These are phyloP conservation scores for Rhinophrynus dorsalis DNA, from an alignment of 2,797 vertebrate species.

Conservation along the genomic window DNA sequence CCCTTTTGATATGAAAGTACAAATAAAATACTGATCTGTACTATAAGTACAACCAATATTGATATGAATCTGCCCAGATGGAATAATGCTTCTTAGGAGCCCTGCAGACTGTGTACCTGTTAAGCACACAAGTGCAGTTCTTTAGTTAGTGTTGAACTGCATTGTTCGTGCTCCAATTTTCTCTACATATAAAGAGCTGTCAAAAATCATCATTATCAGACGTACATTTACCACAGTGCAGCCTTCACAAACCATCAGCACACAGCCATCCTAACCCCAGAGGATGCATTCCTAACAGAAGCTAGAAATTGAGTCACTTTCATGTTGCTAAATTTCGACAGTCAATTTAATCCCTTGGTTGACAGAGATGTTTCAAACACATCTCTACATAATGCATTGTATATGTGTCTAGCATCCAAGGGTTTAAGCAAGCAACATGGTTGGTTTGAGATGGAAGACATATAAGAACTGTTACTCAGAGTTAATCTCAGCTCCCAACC, in stretches of 20 bases:
- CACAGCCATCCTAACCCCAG: not conserved
- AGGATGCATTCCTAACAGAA: not conserved
- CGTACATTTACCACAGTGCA: not conserved
- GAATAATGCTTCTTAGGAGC: conserved; percentile 7
- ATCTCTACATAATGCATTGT: no score
- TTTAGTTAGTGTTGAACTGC: conserved; percentile 15
- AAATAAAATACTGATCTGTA: not conserved
- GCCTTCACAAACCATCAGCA: not conserved
- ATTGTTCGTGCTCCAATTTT: not conserved
- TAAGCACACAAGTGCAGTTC: not conserved
- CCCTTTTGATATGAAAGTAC: not conserved
- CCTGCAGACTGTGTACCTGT: not conserved
- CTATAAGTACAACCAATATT: not conserved
- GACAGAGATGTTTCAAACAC: no score
- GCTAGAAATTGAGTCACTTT: not conserved
- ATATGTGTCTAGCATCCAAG: no score
- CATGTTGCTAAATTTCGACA: not conserved
- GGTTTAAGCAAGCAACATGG: no score
- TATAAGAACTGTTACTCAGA: no score
- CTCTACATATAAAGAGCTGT: conserved; percentile 27
- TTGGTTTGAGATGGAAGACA: no score
- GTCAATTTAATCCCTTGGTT: no score
- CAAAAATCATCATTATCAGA: conserved; percentile 5
- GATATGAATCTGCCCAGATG: conserved; percentile 6
- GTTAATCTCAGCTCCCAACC: no score